Evolutionary conservation across 2,888 invertebrate species (phyloP), one percentile per base, ranked within the genome.

Genomic region (Scaptomyza parva): DNA sequence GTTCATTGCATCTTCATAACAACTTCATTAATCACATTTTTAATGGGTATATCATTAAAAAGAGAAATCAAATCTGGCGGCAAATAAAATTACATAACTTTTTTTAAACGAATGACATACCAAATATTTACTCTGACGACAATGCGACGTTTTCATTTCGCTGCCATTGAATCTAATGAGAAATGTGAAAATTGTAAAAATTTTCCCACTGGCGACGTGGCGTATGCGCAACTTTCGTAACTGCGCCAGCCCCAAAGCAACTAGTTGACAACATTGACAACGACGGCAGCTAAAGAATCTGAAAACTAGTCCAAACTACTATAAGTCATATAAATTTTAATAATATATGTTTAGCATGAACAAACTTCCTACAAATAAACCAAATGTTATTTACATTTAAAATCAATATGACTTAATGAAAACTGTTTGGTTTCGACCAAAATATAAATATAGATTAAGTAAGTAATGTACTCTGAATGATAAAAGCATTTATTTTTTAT

Each of bases 61-160:
- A 33, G 9, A 22, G 5, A 22, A 3, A 28, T 33, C 0, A n/a
- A 5, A 33, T 6, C 33, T 5, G 33, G 6, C n/a, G 33, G 6
- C 6, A n/a, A 33, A 33, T n/a, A n/a, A 2, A 2, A 33, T 3
- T n/a, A 30, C n/a, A 33, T n/a, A 33, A 33, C 33, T 33, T 33
- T n/a, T n/a, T n/a, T 28, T 9, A 0, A 28, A 33, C 30, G 30
- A 33, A n/a, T 33, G 6, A 5, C 33, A n/a, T 2, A 59, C 69
- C 69, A 81, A 84, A 52, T 84, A 86, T 80, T 78, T 81, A 63
- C 64, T 62, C 60, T 77, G 78, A 55, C 53, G 51, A 65, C 41
- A 50, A 60, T 39, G 52, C 54, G 47, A 51, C 58, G 50, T 74
- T 77, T 35, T 12, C 35, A 33, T 33, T 62, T 53, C 43, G 59